Conservation (phyloP, 2,797 vertebrate genomes). For the Pogoniulus pusillus region DNA sequence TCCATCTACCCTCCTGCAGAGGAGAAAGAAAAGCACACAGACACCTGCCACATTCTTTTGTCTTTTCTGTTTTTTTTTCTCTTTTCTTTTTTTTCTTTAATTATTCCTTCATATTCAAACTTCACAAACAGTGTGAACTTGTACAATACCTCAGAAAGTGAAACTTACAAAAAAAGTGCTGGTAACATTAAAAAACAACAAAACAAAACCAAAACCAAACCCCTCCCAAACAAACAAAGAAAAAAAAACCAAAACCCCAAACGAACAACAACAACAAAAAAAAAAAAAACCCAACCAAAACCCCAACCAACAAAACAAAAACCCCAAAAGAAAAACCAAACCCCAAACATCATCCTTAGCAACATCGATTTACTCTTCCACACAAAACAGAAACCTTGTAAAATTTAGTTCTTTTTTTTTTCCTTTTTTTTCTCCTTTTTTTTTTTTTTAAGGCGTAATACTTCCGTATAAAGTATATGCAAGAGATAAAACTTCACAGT, state of each 20-base stretch:
- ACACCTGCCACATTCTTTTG: constrained; percentile 55
- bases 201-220: constrained; percentile 40
- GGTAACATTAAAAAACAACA: constrained; percentile 99
- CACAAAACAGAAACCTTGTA: constrained; percentile 92
- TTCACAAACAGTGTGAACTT: constrained; percentile 99
- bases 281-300: not conserved
- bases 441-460: constrained; percentile 99
- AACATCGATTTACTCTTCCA: constrained; percentile 99
- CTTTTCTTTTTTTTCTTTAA: constrained; percentile 84
- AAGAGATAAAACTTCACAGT: constrained; percentile 99
- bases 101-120: constrained; percentile 99
- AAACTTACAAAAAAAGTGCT: constrained; percentile 99
- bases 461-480: constrained; percentile 99
- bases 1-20: not conserved
- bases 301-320: not conserved
- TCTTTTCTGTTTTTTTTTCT: constrained; percentile 75
- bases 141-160: constrained; percentile 99
- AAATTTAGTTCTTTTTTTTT: constrained; percentile 93
- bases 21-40: constrained; percentile 41
- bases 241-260: constrained; percentile 43
- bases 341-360: constrained; percentile 98
- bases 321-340: not conserved
- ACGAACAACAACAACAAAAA: not conserved
- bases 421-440: constrained; percentile 89
- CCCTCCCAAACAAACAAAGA: too few relatives aligned